These are phyloP conservation scores for Setipinna tenuifilis DNA, from an alignment of 2,797 vertebrate species.

Conservation along the genomic window DNA sequence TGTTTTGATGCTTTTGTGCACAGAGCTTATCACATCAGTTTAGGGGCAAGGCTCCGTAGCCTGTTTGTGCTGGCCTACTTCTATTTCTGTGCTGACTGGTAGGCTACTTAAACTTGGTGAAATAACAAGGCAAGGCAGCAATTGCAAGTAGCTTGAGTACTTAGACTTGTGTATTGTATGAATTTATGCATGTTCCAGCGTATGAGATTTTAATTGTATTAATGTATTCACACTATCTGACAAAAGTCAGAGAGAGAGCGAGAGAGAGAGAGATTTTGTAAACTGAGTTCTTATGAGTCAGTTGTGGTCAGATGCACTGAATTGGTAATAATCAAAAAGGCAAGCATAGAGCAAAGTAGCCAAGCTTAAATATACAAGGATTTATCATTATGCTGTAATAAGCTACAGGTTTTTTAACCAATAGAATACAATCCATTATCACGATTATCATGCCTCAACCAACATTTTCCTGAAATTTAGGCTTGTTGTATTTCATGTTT, in stretches of 20 bases:
- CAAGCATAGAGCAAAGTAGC: conserved; percentile 41
- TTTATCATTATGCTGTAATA: neutral
- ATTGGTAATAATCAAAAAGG: conserved; percentile 49
- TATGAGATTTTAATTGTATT: conserved; percentile 58
- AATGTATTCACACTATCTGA: conserved; percentile 38
- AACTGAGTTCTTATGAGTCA: conserved; percentile 60
- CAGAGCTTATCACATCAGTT: neutral
- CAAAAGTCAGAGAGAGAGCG: conserved; percentile 46
- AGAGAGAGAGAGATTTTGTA: no score
- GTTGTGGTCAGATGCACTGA: conserved; percentile 46
- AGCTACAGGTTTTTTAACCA: no score
- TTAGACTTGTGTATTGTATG: conserved; percentile 49
- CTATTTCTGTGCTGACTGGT: neutral
- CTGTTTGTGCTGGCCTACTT: neutral
- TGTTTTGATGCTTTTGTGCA: neutral
- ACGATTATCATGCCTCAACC: no score
- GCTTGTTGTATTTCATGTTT: neutral
- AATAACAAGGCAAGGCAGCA: conserved; percentile 38
- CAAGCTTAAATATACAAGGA: conserved; percentile 49
- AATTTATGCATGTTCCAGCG: conserved; percentile 38
- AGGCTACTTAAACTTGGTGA: conserved; percentile 27
- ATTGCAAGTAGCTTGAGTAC: conserved; percentile 2
- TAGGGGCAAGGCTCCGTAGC: neutral
- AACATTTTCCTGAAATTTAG: no score
- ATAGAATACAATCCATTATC: no score